phyloP scores from a whole-genome alignment of 2,888 invertebrate species.

The Caenorhabditis sp. region DNA sequence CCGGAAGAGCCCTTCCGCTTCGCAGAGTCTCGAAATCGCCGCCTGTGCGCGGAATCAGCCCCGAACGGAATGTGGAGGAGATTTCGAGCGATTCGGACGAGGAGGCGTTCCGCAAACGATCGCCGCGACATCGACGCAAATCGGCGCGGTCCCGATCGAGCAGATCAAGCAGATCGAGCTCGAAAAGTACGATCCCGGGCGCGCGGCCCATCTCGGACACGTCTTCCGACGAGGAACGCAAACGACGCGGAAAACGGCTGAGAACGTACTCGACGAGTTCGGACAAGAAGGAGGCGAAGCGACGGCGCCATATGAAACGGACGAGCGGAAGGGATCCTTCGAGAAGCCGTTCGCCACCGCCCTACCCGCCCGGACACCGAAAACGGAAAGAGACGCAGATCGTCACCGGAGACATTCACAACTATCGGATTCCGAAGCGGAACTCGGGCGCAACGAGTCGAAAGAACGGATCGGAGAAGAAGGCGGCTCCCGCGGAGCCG shows the following conservation, averaged over 20 bases:
- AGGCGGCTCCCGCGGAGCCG: neutral
- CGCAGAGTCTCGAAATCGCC: slow-evolving; percentile 14
- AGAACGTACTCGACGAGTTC: slow-evolving; percentile 23
- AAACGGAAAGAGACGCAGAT: slow-evolving; percentile 5
- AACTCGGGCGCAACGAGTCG: no score
- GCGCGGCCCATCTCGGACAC: slow-evolving; percentile 6
- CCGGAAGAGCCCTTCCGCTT: neutral
- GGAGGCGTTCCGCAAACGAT: slow-evolving; percentile 28
- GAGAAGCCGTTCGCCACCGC: slow-evolving; percentile 43
- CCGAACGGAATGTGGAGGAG: slow-evolving; percentile 6
- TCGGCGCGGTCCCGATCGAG: neutral
- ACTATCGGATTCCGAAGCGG: slow-evolving; percentile 40
- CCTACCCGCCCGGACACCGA: slow-evolving; percentile 43
- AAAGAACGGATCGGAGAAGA: slow-evolving; percentile 10
- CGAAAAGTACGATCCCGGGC: neutral
- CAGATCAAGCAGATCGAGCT: neutral
- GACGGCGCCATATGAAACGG: slow-evolving; percentile 12
- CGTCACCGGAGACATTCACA: slow-evolving; percentile 32
- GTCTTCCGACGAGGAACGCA: neutral
- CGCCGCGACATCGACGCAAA: neutral
- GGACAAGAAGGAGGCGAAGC: no score
- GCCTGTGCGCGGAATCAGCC: slow-evolving; percentile 26
- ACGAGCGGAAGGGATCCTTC: slow-evolving; percentile 6
- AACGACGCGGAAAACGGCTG: slow-evolving; percentile 1
- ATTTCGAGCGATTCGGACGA: slow-evolving; percentile 62